A percentile compares a stretch with the other conserved stretches of the same genome.
phyloP scores from a whole-genome alignment of 2,113 vertebrate genomes.

The Ivindomyrus marchei region DNA sequence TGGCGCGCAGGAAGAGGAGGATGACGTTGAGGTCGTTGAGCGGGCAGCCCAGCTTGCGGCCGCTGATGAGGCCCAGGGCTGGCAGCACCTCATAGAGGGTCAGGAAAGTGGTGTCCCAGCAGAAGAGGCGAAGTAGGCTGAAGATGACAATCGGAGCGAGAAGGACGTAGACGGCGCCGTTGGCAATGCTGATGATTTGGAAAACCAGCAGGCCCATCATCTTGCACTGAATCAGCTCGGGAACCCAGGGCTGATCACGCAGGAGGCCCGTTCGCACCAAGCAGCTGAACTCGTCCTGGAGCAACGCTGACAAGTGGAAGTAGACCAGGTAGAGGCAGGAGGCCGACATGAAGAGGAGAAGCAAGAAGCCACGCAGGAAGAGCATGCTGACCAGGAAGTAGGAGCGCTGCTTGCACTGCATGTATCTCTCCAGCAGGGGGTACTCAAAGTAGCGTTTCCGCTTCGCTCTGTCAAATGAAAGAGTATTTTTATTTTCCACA shows the following conservation, averaged over 20 bases:
- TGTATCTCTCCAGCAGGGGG: constrained; percentile 85
- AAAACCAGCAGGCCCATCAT: constrained; percentile 79
- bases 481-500: background rate
- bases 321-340: constrained; percentile 86
- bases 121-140: constrained; percentile 78
- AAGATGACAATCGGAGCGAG: constrained; percentile 75
- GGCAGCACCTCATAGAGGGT: constrained; percentile 89
- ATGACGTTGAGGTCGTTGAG: constrained; percentile 89
- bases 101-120: constrained; percentile 87
- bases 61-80: constrained; percentile 77
- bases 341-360: constrained; percentile 73
- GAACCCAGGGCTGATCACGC: constrained; percentile 59
- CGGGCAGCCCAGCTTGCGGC: constrained; percentile 79
- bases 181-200: constrained; percentile 78
- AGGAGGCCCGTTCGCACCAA: constrained; percentile 76
- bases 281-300: constrained; percentile 91
- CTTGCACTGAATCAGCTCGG: constrained; percentile 78
- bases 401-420: constrained; percentile 80
- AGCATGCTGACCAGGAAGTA: constrained; percentile 78
- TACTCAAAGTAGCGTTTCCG: constrained; percentile 91
- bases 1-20: constrained; percentile 83
- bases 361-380: constrained; percentile 77
- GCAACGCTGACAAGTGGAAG: constrained; percentile 80
- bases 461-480: constrained; percentile 68
- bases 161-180: constrained; percentile 70